These are phyloP conservation scores for Eupleurogrammus muticus DNA, from an alignment of 2,797 vertebrate species.

Conservation along the genomic window DNA sequence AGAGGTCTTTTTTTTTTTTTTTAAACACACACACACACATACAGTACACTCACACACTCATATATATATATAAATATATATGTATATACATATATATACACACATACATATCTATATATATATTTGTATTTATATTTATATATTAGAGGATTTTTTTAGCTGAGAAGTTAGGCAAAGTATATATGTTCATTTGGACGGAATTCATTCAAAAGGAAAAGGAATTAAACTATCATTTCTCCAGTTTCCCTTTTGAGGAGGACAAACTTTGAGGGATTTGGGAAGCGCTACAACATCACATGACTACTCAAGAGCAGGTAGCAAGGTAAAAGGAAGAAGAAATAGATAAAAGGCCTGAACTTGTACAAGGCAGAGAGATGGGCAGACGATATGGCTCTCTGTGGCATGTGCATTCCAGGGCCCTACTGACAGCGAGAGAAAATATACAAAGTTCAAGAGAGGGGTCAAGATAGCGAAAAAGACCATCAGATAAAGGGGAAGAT, in stretches of 20 bases:
- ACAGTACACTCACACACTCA: conserved; percentile 16
- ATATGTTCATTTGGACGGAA: conserved; percentile 72
- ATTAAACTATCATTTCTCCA: conserved; percentile 59
- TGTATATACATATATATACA: conserved; percentile 8
- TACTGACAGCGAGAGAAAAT: conserved; percentile 62
- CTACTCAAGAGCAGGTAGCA: conserved; percentile 76
- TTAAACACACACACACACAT: conserved; percentile 32
- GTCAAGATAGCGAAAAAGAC: conserved; percentile 38
- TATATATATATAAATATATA: conserved; percentile 42
- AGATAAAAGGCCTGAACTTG: conserved; percentile 69
- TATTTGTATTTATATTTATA: conserved; percentile 61
- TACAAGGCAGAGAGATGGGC: conserved; percentile 75
- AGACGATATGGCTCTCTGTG: conserved; percentile 69
- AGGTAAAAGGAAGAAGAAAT: conserved; percentile 61
- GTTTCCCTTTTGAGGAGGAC: conserved; percentile 66
- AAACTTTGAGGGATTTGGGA: conserved; percentile 63
- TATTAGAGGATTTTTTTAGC: conserved; percentile 68
- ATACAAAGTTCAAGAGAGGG: conserved; percentile 64
- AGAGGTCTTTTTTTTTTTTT: conserved; percentile 70
- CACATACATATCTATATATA: conserved; percentile 42
- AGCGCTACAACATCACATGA: conserved; percentile 81
- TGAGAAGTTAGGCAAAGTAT: conserved; percentile 73
- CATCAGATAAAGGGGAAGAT: conserved; percentile 47
- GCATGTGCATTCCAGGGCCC: conserved; percentile 69
- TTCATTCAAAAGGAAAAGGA: conserved; percentile 70